These are phyloP conservation scores for Limnephilus marmoratus DNA, from an alignment of 2,888 invertebrate genomes.

Conservation along the genomic window DNA sequence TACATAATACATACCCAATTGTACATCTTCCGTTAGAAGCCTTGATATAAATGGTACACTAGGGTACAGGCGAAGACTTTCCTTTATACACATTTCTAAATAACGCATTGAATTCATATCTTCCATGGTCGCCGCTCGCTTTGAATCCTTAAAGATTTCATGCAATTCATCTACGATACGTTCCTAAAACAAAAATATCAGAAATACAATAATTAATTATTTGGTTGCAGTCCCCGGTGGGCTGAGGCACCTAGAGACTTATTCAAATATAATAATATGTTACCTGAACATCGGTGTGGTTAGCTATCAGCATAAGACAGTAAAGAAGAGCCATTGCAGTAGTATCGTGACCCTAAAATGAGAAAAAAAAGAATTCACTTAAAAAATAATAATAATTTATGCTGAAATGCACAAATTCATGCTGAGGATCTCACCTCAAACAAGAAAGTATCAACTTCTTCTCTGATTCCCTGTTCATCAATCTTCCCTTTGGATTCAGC, in stretches of 20 bases:
- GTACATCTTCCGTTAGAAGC: conserved; percentile 76
- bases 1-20: conserved; percentile 74
- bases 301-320: conserved; percentile 47
- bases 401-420: neutral
- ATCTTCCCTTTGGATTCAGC: conserved; percentile 78
- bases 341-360: conserved; percentile 68
- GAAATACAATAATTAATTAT: neutral
- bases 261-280: neutral
- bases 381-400: neutral
- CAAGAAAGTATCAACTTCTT: conserved; percentile 85
- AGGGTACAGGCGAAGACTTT: conserved; percentile 81
- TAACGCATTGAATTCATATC: conserved; percentile 78
- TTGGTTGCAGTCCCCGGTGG: neutral
- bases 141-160: conserved; percentile 81
- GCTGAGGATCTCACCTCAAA: conserved; percentile 76
- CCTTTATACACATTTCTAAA: conserved; percentile 84
- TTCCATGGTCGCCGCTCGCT: conserved; percentile 79
- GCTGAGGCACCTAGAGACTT: no score
- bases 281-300: conserved; percentile 48
- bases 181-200: conserved; percentile 75
- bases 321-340: conserved; percentile 64
- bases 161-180: conserved; percentile 79
- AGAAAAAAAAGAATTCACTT: neutral
- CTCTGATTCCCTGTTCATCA: conserved; percentile 79
- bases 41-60: conserved; percentile 83